Conservation (phyloP, 1,140 invertebrate species). For the Aradophagus sp. region DNA sequence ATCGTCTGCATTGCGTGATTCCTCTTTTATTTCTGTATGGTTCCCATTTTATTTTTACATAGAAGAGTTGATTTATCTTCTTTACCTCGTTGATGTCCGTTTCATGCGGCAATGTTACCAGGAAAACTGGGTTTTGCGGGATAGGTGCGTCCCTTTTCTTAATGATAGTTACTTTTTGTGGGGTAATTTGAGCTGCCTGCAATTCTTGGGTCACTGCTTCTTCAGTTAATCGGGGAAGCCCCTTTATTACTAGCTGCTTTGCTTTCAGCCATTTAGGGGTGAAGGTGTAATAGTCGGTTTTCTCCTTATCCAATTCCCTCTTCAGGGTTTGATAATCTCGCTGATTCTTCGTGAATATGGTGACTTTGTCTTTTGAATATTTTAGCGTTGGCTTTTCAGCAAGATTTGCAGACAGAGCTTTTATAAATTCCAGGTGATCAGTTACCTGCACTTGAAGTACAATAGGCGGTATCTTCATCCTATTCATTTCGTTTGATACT, state of each 20-base stretch:
- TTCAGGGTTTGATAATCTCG: background rate
- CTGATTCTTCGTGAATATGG: no score
- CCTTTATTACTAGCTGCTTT: conserved; percentile 10
- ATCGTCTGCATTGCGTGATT: background rate
- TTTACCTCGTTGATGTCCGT: conserved; percentile 9
- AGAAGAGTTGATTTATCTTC: conserved; percentile 7
- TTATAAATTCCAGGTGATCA: no score
- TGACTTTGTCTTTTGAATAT: no score
- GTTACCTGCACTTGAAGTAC: no score
- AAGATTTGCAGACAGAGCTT: no score
- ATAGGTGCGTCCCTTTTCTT: conserved; percentile 9
- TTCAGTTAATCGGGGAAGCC: background rate
- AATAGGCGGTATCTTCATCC: no score
- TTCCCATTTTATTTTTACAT: conserved; percentile 1
- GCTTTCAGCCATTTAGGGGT: conserved; percentile 10
- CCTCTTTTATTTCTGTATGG: background rate
- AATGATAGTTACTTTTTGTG: background rate
- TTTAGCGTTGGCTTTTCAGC: no score
- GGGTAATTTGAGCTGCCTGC: background rate
- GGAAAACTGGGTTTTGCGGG: conserved; percentile 1
- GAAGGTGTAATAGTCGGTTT: background rate
- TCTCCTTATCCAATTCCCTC: background rate
- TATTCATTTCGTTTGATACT: no score
- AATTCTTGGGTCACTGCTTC: background rate
- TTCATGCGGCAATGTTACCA: background rate